A percentile compares a stretch with the other conserved stretches of the same genome.
Evolutionary conservation across 2,797 vertebrate genomes (phyloP).

Genomic region (Coracias cyanogaster): DNA sequence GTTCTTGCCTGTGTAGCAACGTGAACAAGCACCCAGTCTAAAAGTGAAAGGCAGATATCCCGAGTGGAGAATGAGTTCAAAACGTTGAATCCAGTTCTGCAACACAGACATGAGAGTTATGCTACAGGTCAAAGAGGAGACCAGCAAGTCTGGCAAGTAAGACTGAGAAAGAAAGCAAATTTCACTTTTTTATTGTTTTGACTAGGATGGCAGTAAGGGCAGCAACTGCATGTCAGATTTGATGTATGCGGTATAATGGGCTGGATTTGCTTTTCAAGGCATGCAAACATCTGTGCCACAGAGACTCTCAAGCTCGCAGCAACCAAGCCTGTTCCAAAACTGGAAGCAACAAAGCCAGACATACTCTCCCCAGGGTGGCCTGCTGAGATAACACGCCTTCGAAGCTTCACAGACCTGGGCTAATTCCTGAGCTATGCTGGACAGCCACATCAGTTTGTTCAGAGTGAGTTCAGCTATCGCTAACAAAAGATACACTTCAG

Average conservation of each 20-base stretch:
- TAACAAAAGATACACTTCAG: not conserved
- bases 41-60: not conserved
- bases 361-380: constrained; percentile 32
- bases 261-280: constrained; percentile 25
- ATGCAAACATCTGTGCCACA: constrained; percentile 62
- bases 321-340: constrained; percentile 1
- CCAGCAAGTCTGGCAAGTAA: not conserved
- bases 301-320: constrained; percentile 35
- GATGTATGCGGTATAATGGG: not conserved
- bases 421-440: constrained; percentile 51
- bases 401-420: constrained; percentile 54
- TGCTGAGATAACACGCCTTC: constrained; percentile 52
- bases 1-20: not conserved
- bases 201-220: constrained; percentile 1
- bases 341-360: constrained; percentile 49
- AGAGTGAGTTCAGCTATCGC: not conserved
- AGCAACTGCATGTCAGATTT: not conserved
- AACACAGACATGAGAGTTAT: not conserved
- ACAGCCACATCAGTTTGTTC: not conserved
- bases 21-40: not conserved
- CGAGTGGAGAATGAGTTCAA: not conserved
- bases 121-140: not conserved
- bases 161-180: not conserved
- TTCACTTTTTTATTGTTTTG: not conserved
- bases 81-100: not conserved